Percentiles rank a stretch among this genome's conserved stretches.
Evolutionary conservation across 2,113 vertebrate genomes (phyloP).

Genomic region (Protobothrops mucrosquamatus): DNA sequence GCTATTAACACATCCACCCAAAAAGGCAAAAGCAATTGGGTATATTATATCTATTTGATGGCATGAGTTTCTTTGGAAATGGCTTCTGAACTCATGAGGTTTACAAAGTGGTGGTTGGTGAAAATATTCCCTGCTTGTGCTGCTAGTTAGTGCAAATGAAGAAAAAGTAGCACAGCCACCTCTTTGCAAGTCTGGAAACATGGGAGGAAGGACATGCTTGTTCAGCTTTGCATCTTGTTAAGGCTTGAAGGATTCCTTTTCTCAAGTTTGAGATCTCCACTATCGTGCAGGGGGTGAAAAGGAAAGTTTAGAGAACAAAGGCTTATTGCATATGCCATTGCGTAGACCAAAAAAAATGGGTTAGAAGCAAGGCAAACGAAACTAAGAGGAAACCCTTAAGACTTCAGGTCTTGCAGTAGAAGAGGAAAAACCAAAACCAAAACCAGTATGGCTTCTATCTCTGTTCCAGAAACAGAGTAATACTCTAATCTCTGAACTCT

Average conservation of each 20-base stretch:
- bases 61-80: background rate
- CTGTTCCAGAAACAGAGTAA: constrained; percentile 31
- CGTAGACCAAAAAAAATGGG: constrained; percentile 8
- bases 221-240: background rate
- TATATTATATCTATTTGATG: background rate
- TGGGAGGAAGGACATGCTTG: background rate
- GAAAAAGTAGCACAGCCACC: background rate
- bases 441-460: constrained; percentile 30
- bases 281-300: background rate
- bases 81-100: background rate
- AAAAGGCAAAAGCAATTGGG: background rate
- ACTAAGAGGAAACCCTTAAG: background rate
- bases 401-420: background rate
- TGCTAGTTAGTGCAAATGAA: background rate
- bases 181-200: background rate
- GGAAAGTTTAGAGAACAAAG: constrained; percentile 12
- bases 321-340: constrained; percentile 16
- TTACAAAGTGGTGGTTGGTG: background rate
- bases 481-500: constrained; percentile 56
- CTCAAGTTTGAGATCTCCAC: background rate
- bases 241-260: background rate
- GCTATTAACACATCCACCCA: background rate
- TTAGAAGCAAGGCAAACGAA: background rate
- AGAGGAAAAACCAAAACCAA: background rate
- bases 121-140: background rate